A percentile compares a stretch with the other conserved stretches of the same genome.
Conservation (phyloP, 2,888 invertebrate species). For the Homarus gammarus region DNA sequence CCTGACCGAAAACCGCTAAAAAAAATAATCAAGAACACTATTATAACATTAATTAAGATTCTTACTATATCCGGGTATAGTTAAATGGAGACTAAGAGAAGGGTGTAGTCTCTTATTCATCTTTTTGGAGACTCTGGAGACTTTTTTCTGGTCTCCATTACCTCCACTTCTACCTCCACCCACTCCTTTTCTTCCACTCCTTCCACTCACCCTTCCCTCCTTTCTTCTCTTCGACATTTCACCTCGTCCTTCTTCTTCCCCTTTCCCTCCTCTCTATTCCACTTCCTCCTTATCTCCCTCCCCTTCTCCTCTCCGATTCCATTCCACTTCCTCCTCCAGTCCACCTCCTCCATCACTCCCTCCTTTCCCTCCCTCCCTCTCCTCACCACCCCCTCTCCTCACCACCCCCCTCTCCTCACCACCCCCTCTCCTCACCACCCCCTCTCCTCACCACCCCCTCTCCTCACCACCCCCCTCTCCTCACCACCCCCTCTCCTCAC, state of each 20-base stretch:
- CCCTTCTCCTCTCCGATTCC: not conserved
- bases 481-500: not conserved
- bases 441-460: not conserved
- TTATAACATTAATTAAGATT: too few species aligned
- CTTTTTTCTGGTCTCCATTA: too few species aligned
- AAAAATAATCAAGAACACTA: too few species aligned
- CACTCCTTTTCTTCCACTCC: too few species aligned
- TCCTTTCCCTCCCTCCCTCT: constrained; percentile 12
- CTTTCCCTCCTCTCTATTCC: not conserved
- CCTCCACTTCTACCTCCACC: not conserved
- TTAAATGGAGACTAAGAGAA: too few species aligned
- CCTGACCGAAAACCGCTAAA: too few species aligned
- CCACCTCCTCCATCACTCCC: not conserved
- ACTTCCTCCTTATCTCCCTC: not conserved
- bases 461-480: not conserved
- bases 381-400: not conserved
- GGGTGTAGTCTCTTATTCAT: too few species aligned
- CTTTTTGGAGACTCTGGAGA: too few species aligned
- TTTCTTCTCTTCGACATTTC: not conserved
- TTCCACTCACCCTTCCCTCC: not conserved
- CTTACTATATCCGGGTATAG: too few species aligned
- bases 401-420: not conserved
- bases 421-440: not conserved
- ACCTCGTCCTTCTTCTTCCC: not conserved
- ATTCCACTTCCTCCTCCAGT: not conserved